phyloP scores from a whole-genome alignment of 1,140 invertebrate species.

The Tetramorium simillimum region DNA sequence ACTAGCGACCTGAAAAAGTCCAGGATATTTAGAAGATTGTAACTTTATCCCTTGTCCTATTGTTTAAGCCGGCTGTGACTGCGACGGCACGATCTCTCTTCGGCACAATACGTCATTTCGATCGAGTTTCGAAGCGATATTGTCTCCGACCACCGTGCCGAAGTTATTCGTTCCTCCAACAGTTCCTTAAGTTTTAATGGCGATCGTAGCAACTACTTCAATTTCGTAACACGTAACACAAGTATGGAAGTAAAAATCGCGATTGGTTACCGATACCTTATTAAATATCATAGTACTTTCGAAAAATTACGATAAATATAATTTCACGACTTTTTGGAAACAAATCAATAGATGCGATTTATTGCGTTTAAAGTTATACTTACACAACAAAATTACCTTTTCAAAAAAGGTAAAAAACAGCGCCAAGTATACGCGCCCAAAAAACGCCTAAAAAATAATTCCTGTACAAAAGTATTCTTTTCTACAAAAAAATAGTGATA shows the following conservation, averaged over 20 bases:
- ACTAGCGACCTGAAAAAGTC: neutral
- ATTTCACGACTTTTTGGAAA: neutral
- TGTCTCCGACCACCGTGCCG: neutral
- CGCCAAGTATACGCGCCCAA: too few species aligned
- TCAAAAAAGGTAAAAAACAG: too few species aligned
- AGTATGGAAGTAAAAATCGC: slow-evolving; percentile 37
- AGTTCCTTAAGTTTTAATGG: slow-evolving; percentile 49
- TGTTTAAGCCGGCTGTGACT: slow-evolving; percentile 8
- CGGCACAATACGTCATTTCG: slow-evolving; percentile 20
- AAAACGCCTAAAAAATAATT: too few species aligned
- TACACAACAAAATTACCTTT: too few species aligned
- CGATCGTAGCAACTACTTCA: neutral
- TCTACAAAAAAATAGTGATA: too few species aligned
- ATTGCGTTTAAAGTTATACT: neutral
- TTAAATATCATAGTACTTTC: neutral
- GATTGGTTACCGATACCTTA: neutral
- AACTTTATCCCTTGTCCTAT: slow-evolving; percentile 25
- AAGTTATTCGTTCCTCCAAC: slow-evolving; percentile 20
- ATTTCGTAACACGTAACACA: slow-evolving; percentile 32
- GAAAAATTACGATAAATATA: slow-evolving; percentile 10
- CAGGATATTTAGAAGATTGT: slow-evolving; percentile 15
- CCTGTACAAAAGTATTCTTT: too few species aligned
- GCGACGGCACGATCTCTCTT: neutral
- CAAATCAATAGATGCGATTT: neutral
- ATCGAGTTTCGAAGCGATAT: slow-evolving; percentile 21